These are phyloP conservation scores for Pharmacophagus antenor DNA, from an alignment of 2,888 invertebrate species.

Conservation along the genomic window DNA sequence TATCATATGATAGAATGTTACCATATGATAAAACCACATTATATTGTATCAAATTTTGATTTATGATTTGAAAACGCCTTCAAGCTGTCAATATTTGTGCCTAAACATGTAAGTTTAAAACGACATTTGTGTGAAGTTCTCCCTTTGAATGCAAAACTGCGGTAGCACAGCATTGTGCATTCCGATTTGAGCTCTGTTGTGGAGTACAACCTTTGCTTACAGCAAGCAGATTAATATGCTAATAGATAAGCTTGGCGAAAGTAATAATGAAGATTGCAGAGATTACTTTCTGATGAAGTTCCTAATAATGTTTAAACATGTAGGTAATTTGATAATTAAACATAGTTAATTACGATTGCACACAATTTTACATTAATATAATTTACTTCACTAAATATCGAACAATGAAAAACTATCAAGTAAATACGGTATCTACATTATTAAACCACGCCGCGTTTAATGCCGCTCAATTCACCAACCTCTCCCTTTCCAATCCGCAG, in stretches of 20 bases:
- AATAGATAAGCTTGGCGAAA: slow-evolving; percentile 25
- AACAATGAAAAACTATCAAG: no score
- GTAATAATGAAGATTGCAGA: slow-evolving; percentile 4
- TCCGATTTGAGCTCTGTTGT: slow-evolving; percentile 62
- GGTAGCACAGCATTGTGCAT: slow-evolving; percentile 78
- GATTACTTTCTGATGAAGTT: neutral
- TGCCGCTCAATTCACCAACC: neutral
- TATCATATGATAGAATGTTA: slow-evolving; percentile 24
- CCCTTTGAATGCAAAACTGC: slow-evolving; percentile 42
- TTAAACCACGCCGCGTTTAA: neutral
- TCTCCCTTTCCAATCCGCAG: neutral
- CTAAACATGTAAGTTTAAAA: slow-evolving; percentile 37
- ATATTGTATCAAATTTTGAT: neutral
- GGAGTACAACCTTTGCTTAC: slow-evolving; percentile 23
- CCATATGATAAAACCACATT: no score
- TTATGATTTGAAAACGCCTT: slow-evolving; percentile 1
- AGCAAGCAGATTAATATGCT: slow-evolving; percentile 23
- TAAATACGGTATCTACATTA: no score
- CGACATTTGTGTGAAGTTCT: slow-evolving; percentile 72
- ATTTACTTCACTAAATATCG: no score
- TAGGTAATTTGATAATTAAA: neutral
- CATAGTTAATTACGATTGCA: slow-evolving; percentile 1
- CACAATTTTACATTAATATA: no score
- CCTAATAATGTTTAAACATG: neutral
- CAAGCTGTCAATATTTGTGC: slow-evolving; percentile 9